Evolutionary conservation across 2,113 vertebrate genomes (phyloP).

Genomic region (Bubalus kerabau): DNA sequence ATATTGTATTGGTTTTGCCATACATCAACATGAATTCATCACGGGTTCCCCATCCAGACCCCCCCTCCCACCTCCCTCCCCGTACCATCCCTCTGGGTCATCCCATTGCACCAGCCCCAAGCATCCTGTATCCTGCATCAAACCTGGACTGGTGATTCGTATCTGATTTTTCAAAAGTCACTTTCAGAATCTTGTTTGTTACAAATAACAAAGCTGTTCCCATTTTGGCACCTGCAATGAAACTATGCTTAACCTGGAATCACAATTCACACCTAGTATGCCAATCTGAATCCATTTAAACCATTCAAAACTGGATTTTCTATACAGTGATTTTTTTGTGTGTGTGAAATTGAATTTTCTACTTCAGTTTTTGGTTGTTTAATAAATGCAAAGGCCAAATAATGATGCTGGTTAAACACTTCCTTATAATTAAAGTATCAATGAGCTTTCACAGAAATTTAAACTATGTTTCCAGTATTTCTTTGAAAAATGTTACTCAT

Average conservation of each 20-base stretch:
- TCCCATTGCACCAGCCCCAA: no score
- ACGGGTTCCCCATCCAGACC: no score
- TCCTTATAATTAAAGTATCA: background rate
- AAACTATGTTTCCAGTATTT: background rate
- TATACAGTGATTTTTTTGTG: background rate
- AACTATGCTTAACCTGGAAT: background rate
- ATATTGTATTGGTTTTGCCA: no score
- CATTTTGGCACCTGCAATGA: background rate
- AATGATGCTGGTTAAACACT: background rate
- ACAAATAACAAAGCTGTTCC: background rate
- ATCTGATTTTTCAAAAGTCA: background rate
- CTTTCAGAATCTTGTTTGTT: background rate
- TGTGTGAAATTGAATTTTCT: background rate
- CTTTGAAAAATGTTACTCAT: background rate
- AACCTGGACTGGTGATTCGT: background rate
- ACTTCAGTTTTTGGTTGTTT: slow-evolving; percentile 1
- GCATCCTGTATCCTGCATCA: no score
- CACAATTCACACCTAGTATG: background rate
- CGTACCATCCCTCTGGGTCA: no score
- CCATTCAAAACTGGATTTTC: background rate
- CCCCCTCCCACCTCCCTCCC: no score
- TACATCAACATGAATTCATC: no score
- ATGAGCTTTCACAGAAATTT: background rate
- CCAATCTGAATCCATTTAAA: background rate
- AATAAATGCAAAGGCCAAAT: background rate